Evolutionary conservation across 30 jellyfish, hydroid and myxozoan species (phyloP).

Genomic region (Catostylus mosaicus): DNA sequence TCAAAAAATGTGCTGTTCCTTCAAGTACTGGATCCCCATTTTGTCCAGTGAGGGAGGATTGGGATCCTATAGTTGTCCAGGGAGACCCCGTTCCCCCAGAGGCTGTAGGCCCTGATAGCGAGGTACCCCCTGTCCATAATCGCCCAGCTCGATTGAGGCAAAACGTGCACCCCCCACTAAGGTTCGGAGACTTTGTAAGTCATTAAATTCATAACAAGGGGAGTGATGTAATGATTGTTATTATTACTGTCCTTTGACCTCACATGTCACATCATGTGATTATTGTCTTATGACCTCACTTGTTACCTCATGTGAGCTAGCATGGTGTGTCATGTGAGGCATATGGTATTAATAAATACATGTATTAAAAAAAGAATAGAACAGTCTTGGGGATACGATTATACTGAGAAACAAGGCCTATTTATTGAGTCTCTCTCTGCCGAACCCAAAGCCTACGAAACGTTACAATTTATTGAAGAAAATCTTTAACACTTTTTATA

Average conservation of each 20-base stretch:
- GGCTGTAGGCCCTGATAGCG: neutral
- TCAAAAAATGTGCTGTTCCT: neutral
- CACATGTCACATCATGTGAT: too few species aligned
- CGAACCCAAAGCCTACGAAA: too few species aligned
- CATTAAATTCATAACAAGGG: neutral
- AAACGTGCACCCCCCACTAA: neutral
- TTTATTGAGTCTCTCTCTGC: neutral
- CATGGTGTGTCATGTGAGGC: conserved; percentile 1
- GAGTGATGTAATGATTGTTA: neutral
- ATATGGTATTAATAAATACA: neutral
- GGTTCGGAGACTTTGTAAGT: neutral
- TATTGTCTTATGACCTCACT: too few species aligned
- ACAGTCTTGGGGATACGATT: too few species aligned
- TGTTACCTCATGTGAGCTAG: too few species aligned
- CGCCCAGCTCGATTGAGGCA: neutral
- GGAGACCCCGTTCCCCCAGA: neutral
- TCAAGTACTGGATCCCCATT: neutral
- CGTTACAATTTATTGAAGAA: too few species aligned
- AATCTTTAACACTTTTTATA: too few species aligned
- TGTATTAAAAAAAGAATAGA: neutral
- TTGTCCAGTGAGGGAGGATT: neutral
- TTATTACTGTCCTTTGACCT: too few species aligned
- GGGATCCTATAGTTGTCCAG: neutral
- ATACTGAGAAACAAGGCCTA: too few species aligned
- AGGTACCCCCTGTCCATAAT: neutral